Base-by-base conservation (phyloP, 2,113 vertebrate genomes). In the Suricata suricatta region DNA sequence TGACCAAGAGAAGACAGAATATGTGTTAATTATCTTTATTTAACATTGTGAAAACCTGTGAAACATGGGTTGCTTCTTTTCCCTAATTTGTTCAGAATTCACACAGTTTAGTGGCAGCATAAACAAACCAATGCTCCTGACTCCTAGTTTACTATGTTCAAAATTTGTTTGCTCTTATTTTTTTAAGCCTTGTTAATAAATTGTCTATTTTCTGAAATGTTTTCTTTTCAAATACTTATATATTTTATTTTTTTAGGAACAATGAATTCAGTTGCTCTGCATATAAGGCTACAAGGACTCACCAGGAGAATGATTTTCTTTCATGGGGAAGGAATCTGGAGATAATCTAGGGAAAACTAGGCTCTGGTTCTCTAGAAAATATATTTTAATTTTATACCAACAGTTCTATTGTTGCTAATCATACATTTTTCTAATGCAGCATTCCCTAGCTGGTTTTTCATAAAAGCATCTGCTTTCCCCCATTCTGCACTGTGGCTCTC, bases 191-290 rank as follows among this genome's bases (percentile, higher is more conserved):
- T 81, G 1, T 74, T 82, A 89, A 60, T 94, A 88, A 68, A 71
- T 96, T 85, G 31, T 76, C 82, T 96, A 17, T 60, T 83, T 93
- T 38, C 9, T 27, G 80, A 90, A 69, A 76, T 94, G 52, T 33
- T 92, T 90, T 81, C 63, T 25, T 94, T 90, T 88, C 63, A 90
- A 92, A 66, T 57, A 35, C 21, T 52, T 44, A 27, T 63, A 3
- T 82, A 21, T 82, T 90, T 81, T 50, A 47, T 76, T 95, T 79
- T 93, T 95, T 90, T 84, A 95, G 38, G 33, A 96, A 69, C 93
- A 54, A 5, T 44, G 35, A 83, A 72, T 93, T 94, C 16, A 31
- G 1, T 88, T 93, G 38, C 44, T 60, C 0, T 95, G 13, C 33
- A 3, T 69, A 88, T 87, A 92, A 88, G 80, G 88, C 31, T 90